phyloP scores from a whole-genome alignment of 2,797 vertebrate genomes.

The Euthynnus affinis region DNA sequence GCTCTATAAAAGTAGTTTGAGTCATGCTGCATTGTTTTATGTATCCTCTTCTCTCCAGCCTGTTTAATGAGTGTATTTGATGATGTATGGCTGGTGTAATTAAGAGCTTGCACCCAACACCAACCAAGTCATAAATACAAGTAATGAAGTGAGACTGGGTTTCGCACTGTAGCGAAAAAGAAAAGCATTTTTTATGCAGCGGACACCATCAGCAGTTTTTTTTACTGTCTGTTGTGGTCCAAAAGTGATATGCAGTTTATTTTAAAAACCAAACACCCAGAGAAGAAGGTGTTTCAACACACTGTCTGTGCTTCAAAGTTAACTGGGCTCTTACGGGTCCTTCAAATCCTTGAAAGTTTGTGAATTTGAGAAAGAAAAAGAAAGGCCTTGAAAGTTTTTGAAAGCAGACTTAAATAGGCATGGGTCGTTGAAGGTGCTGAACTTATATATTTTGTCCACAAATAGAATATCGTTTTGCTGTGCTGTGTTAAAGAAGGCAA shows the following conservation, averaged over 20 bases:
- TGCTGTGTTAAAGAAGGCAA: too few relatives aligned
- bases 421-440: too few relatives aligned
- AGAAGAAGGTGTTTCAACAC: background rate
- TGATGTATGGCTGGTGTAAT: slow-evolving; percentile 57
- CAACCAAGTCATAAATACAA: slow-evolving; percentile 53
- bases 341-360: too few relatives aligned
- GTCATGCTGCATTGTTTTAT: background rate
- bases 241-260: background rate
- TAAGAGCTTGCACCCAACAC: slow-evolving; percentile 41
- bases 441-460: too few relatives aligned
- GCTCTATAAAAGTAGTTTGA: slow-evolving; percentile 1
- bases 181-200: slow-evolving; percentile 6
- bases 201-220: slow-evolving; percentile 20
- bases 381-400: too few relatives aligned
- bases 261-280: background rate
- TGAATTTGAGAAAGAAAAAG: too few relatives aligned
- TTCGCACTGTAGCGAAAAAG: slow-evolving; percentile 29
- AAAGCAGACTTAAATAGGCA: too few relatives aligned
- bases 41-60: background rate
- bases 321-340: too few relatives aligned
- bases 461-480: too few relatives aligned
- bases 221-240: background rate
- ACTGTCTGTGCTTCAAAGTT: background rate
- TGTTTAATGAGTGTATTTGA: slow-evolving; percentile 34
- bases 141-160: slow-evolving; percentile 47